These are phyloP conservation scores for Genyomyrus donnyi DNA, from an alignment of 2,113 vertebrate species.

Conservation along the genomic window DNA sequence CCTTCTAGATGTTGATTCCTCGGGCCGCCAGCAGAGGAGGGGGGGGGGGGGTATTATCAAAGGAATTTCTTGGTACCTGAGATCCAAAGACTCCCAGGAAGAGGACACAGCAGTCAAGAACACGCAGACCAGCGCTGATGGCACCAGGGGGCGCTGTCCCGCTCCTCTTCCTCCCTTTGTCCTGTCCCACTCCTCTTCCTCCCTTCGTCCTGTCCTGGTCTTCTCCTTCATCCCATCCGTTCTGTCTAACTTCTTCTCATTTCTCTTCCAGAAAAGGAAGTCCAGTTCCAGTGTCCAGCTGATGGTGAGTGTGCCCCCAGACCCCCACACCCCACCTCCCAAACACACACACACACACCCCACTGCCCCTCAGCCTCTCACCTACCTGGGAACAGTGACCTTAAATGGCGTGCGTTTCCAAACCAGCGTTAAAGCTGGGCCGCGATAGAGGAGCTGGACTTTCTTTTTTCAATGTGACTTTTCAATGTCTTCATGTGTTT, in stretches of 20 bases:
- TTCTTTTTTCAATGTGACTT: constrained; percentile 37
- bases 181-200: not conserved
- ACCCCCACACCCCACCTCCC: not conserved
- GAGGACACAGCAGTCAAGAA: not conserved
- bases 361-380: constrained; percentile 8
- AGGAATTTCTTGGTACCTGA: not conserved
- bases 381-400: constrained; percentile 17
- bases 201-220: constrained; percentile 2
- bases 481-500: constrained; percentile 22
- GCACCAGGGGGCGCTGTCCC: not conserved
- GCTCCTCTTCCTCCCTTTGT: not conserved
- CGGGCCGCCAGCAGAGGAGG: not conserved
- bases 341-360: not conserved
- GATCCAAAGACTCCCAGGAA: not conserved
- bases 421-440: constrained; percentile 9
- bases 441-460: constrained; percentile 41
- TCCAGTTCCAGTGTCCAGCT: constrained; percentile 89
- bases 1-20: not conserved
- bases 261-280: constrained; percentile 93
- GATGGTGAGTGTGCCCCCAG: constrained; percentile 72
- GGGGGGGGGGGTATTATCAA: not conserved
- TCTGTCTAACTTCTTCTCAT: constrained; percentile 83
- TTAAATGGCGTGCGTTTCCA: not conserved
- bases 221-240: constrained; percentile 64
- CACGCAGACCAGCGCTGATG: not conserved